Evolutionary conservation across 2,797 vertebrate genomes (phyloP).

Genomic region (Darevskia nairensis): DNA sequence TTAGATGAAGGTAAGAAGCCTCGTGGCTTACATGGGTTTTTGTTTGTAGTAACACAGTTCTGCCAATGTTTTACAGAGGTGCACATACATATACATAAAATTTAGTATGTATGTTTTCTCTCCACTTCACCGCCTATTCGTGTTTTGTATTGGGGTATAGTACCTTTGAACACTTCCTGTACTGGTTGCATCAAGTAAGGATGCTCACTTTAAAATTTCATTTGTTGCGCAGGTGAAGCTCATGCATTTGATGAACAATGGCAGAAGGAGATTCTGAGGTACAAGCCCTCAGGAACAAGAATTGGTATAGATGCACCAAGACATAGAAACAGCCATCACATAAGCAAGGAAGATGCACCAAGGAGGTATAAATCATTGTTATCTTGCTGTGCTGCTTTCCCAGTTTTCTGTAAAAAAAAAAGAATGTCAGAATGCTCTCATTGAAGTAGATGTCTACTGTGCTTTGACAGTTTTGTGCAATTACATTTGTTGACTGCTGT

Average conservation of each 20-base stretch:
- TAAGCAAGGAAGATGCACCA: conserved; percentile 62
- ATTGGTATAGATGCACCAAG: conserved; percentile 71
- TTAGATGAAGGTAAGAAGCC: conserved; percentile 88
- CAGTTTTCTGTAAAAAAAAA: neutral
- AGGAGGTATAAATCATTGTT: conserved; percentile 79
- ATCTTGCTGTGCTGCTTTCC: neutral
- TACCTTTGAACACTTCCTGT: neutral
- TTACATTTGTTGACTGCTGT: neutral
- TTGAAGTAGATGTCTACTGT: neutral
- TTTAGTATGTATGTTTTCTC: neutral
- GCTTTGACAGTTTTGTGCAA: neutral
- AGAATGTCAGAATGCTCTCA: neutral
- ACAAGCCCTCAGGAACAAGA: conserved; percentile 72
- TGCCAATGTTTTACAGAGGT: neutral
- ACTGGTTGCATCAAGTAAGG: neutral
- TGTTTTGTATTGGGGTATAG: neutral
- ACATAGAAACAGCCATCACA: conserved; percentile 64
- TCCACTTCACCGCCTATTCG: too few species aligned
- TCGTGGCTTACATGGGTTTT: too few species aligned
- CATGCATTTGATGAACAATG: conserved; percentile 90
- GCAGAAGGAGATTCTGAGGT: conserved; percentile 86
- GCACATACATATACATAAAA: neutral
- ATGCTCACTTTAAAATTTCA: neutral
- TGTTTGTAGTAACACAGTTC: neutral
- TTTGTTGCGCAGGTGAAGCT: conserved; percentile 85